Base-by-base conservation (phyloP, 2,888 invertebrate species). In the Cataglyphis albicans region DNA sequence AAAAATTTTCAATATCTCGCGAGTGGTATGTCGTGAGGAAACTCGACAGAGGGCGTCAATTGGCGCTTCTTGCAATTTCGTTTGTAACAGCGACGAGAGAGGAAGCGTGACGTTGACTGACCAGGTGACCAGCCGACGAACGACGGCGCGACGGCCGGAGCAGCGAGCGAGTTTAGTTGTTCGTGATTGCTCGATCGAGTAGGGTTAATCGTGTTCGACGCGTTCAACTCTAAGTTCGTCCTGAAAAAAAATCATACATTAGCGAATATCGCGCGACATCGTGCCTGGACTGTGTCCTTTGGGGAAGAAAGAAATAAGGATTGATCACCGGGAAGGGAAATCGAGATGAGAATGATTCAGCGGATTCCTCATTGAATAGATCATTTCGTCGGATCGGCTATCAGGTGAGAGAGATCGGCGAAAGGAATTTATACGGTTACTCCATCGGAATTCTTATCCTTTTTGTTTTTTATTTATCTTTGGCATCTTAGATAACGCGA, bases 331-430 rank as follows among this genome's bases (percentile, higher is more conserved):
- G 29, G 18, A 25, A 38, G 21, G 15, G 68, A 68, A 41, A 68
- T 41, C 57, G 41, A 52, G n/a, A 32, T 68, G 57, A 85, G 57
- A 85, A 86, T 88, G 85, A 86, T 81, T 86, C 88, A 83, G 87
- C 85, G 82, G 83, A 82, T 87, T 57, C 83, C 73, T 72, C 70
- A 81, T 84, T 87, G 87, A 89, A 82, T 80, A 78, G 80, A 67
- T 81, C 83, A 70, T 76, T 65, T 63, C 81, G 57, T 72, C 64
- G 83, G 81, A 82, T 84, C 70, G 89, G 76, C 76, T 85, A 89
- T 86, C 86, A 89, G 89, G 89, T 89, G 81, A 82, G 52, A 44
- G 12, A 44, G 85, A 78, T 41, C 55, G 68, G 70, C 70, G 76
- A 78, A 78, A 78, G 76, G 57, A 78, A 68, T 67, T 68, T 55